Percentiles rank a stretch among this genome's conserved stretches.
Evolutionary conservation across 2,888 invertebrate species (phyloP).

Genomic region (Coelinius sp.): DNA sequence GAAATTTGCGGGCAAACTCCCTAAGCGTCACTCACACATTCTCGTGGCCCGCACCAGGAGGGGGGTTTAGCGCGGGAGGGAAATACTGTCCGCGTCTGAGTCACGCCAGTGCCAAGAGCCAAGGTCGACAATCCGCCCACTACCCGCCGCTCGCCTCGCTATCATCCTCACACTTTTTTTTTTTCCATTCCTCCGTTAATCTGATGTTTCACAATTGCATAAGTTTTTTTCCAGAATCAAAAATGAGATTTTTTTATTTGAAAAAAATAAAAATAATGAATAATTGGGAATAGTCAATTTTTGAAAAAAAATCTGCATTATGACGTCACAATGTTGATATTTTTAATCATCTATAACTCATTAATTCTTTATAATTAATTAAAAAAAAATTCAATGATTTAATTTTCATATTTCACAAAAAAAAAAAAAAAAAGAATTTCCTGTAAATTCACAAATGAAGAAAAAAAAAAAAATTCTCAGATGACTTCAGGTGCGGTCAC

Average conservation of each 20-base stretch:
- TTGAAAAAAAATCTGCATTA: not conserved
- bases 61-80: not conserved
- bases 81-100: slow-evolving; percentile 11
- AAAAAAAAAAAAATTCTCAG: not conserved
- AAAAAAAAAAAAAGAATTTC: not conserved
- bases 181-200: not conserved
- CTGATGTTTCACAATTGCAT: slow-evolving; percentile 16
- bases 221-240: not conserved
- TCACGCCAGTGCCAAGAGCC: slow-evolving; percentile 32
- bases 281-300: too few relatives aligned
- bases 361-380: too few relatives aligned
- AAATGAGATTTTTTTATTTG: not conserved
- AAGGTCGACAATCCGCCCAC: slow-evolving; percentile 37
- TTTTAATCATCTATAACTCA: too few relatives aligned
- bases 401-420: too few relatives aligned
- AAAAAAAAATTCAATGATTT: too few relatives aligned
- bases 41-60: not conserved
- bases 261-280: not conserved
- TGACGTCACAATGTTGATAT: too few relatives aligned
- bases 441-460: too few relatives aligned
- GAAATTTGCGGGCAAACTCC: slow-evolving; percentile 16
- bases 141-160: not conserved
- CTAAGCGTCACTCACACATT: not conserved
- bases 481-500: slow-evolving; percentile 4
- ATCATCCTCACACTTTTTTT: not conserved